A percentile compares a stretch with the other conserved stretches of the same genome.
phyloP scores from a whole-genome alignment of 2,888 invertebrate species.

The Synanthedon myopaeformis region DNA sequence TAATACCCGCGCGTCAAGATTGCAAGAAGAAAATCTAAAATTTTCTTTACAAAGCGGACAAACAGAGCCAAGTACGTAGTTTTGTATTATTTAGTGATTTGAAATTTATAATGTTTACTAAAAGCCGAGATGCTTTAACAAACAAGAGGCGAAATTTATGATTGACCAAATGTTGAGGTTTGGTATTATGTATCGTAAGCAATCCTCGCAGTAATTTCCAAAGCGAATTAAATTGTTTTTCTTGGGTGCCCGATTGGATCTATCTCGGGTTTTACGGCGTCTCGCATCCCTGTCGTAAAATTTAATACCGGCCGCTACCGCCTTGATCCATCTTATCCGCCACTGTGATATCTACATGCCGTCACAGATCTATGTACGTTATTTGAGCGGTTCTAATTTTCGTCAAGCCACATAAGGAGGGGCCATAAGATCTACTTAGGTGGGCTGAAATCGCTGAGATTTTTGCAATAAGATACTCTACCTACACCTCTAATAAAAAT shows the following conservation, averaged over 20 bases:
- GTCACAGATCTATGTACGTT: conserved; percentile 3
- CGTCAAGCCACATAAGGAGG: no score
- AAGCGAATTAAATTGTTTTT: conserved; percentile 60
- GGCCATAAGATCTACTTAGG: no score
- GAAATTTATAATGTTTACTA: no score
- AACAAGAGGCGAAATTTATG: background rate
- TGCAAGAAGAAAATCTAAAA: no score
- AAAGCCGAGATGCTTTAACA: background rate
- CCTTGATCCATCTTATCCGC: conserved; percentile 13
- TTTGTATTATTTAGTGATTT: no score
- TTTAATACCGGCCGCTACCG: conserved; percentile 60
- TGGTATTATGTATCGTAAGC: background rate
- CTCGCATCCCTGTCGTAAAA: conserved; percentile 64
- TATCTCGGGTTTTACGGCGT: conserved; percentile 63
- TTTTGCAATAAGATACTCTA: no score
- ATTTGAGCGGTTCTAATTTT: no score
- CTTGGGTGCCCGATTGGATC: conserved; percentile 60
- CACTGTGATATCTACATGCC: conserved; percentile 9
- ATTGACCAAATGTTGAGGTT: background rate
- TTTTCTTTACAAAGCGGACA: no score
- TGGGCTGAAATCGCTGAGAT: no score
- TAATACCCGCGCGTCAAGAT: no score
- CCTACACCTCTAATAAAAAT: no score
- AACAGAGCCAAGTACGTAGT: no score
- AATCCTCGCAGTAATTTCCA: conserved; percentile 29